A percentile compares a stretch with the other conserved stretches of the same genome.
Evolutionary conservation across 1,140 invertebrate species (phyloP).

Genomic region (Lordiphosa stackelbergi): DNA sequence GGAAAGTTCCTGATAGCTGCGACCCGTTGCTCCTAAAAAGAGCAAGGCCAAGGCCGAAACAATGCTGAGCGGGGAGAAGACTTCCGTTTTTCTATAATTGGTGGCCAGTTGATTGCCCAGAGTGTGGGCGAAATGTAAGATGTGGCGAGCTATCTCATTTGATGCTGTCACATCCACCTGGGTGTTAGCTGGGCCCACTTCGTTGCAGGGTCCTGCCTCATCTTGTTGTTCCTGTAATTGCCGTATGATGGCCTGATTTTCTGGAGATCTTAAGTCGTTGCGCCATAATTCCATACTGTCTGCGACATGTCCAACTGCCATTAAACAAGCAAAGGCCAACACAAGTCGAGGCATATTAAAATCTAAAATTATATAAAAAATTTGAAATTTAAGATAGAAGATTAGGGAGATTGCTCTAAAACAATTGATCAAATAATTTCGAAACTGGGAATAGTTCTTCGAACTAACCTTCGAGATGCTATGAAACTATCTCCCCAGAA

Average conservation of each 20-base stretch:
- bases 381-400: no score
- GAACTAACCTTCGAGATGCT: no score
- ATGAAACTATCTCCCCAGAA: no score
- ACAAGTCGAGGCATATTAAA: slow-evolving; percentile 5
- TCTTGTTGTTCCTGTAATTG: neutral
- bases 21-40: slow-evolving; percentile 57
- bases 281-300: slow-evolving; percentile 17
- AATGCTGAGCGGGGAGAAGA: slow-evolving; percentile 67
- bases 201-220: neutral
- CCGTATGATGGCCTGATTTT: slow-evolving; percentile 11
- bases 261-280: slow-evolving; percentile 24
- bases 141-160: slow-evolving; percentile 46
- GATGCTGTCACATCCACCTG: slow-evolving; percentile 34
- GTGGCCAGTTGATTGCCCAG: slow-evolving; percentile 29
- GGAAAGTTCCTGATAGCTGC: slow-evolving; percentile 46
- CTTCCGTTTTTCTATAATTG: slow-evolving; percentile 28
- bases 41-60: slow-evolving; percentile 54
- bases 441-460: no score
- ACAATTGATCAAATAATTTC: no score
- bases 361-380: no score
- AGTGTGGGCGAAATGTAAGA: slow-evolving; percentile 50
- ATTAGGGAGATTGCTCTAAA: no score
- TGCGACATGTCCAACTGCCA: neutral
- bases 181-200: neutral
- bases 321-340: slow-evolving; percentile 14